Evolutionary conservation across 2,888 invertebrate species (phyloP).

Genomic region (Hemistola chrysoprasaria): DNA sequence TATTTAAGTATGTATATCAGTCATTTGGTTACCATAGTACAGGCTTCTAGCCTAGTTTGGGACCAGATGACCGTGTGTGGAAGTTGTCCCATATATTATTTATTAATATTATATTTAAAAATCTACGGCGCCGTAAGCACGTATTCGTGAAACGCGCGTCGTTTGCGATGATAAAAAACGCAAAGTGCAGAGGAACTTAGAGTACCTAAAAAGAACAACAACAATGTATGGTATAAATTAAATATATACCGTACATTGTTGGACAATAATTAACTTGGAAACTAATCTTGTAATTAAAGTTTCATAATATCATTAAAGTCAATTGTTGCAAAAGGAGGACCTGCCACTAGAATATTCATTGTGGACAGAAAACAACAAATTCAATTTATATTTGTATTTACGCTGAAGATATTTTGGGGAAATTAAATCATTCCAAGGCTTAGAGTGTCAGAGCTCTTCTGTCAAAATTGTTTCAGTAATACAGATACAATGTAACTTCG

Average conservation of each 20-base stretch:
- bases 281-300: slow-evolving; percentile 4
- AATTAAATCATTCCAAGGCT: slow-evolving; percentile 53
- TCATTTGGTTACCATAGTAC: too few relatives aligned
- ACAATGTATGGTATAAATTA: too few relatives aligned
- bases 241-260: neutral
- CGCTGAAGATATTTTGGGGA: slow-evolving; percentile 43
- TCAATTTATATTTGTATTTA: slow-evolving; percentile 53
- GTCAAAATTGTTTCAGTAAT: slow-evolving; percentile 40
- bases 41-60: too few relatives aligned
- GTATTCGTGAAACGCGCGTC: too few relatives aligned
- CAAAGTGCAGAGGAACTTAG: too few relatives aligned
- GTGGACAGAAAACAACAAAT: slow-evolving; percentile 49
- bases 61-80: too few relatives aligned
- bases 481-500: slow-evolving; percentile 25
- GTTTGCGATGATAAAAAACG: too few relatives aligned
- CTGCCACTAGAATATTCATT: slow-evolving; percentile 48
- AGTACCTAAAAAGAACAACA: too few relatives aligned
- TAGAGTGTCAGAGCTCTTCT: slow-evolving; percentile 37
- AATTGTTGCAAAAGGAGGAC: slow-evolving; percentile 18
- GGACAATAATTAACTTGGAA: neutral
- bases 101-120: too few relatives aligned
- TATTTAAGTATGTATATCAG: too few relatives aligned
- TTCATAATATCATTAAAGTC: slow-evolving; percentile 11
- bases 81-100: too few relatives aligned
- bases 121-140: too few relatives aligned